Percentiles rank a stretch among this genome's conserved stretches.
Conservation (phyloP, 1,140 invertebrate species). For the Drosophila suzukii region DNA sequence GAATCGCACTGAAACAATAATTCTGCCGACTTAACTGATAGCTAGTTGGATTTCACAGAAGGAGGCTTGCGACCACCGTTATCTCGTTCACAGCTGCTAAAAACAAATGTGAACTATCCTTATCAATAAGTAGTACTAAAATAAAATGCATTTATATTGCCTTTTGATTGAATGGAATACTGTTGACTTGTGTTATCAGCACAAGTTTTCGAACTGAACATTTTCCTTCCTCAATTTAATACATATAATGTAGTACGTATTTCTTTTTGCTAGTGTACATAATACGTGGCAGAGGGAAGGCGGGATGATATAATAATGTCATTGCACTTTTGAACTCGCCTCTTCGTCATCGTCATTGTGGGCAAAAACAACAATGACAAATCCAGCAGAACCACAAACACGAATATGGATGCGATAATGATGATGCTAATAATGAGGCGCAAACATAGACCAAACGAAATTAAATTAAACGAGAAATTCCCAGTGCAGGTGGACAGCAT, state of each 20-base stretch:
- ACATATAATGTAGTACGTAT: not conserved
- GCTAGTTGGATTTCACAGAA: not conserved
- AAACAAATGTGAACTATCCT: slow-evolving; percentile 1
- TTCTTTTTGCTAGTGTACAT: slow-evolving; percentile 5
- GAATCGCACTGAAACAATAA: not conserved
- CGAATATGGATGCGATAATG: slow-evolving; percentile 38
- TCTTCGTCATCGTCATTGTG: slow-evolving; percentile 8
- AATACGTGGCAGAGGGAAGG: not conserved
- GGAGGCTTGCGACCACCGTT: slow-evolving; percentile 18
- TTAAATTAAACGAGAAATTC: not conserved
- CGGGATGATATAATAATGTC: slow-evolving; percentile 44
- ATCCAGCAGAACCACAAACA: slow-evolving; percentile 17
- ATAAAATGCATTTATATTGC: slow-evolving; percentile 1
- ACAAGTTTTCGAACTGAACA: not conserved
- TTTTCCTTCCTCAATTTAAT: slow-evolving; percentile 1
- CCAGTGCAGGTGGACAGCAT: slow-evolving; percentile 12
- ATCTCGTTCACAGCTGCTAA: slow-evolving; percentile 22
- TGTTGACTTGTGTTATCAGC: not conserved
- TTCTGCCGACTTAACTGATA: slow-evolving; percentile 1
- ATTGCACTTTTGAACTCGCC: slow-evolving; percentile 56
- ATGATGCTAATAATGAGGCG: slow-evolving; percentile 14
- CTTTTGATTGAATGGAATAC: not conserved
- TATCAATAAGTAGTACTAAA: slow-evolving; percentile 12
- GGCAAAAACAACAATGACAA: slow-evolving; percentile 34
- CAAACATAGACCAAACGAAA: not conserved